These are phyloP conservation scores for Orthonyx spaldingii DNA, from an alignment of 2,113 vertebrate genomes.

Conservation along the genomic window DNA sequence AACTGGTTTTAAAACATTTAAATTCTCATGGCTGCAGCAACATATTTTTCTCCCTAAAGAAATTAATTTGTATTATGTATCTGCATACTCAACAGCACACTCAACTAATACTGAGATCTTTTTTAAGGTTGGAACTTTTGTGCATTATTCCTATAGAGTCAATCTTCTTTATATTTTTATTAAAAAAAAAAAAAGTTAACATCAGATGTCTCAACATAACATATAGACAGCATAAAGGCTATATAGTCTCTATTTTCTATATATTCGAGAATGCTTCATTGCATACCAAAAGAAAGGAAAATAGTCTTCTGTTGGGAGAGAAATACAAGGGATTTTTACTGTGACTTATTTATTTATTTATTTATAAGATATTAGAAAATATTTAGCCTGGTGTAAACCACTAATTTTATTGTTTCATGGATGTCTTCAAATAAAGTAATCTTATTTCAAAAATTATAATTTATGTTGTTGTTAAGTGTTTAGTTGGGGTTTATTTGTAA, in stretches of 20 bases:
- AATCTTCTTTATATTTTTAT: background rate
- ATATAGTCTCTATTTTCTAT: background rate
- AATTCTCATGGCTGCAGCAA: background rate
- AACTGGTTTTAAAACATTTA: background rate
- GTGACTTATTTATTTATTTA: background rate
- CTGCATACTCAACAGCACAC: background rate
- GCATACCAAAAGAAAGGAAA: background rate
- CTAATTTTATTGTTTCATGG: background rate
- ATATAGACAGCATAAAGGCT: background rate
- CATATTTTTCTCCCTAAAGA: background rate
- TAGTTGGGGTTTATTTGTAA: fast-evolving
- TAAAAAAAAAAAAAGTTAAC: background rate
- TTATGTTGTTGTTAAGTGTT: fast-evolving
- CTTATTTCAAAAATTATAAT: background rate
- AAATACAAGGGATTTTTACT: background rate
- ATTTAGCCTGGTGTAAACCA: background rate
- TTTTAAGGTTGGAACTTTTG: background rate
- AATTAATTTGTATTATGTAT: background rate
- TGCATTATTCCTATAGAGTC: background rate
- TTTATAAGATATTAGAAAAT: background rate
- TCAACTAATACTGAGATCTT: background rate
- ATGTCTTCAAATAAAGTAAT: background rate
- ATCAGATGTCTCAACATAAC: background rate
- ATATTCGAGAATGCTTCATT: background rate
- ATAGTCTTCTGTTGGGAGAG: background rate